These are phyloP conservation scores for Sialis lutaria DNA, from an alignment of 2,888 invertebrate genomes.

Conservation along the genomic window DNA sequence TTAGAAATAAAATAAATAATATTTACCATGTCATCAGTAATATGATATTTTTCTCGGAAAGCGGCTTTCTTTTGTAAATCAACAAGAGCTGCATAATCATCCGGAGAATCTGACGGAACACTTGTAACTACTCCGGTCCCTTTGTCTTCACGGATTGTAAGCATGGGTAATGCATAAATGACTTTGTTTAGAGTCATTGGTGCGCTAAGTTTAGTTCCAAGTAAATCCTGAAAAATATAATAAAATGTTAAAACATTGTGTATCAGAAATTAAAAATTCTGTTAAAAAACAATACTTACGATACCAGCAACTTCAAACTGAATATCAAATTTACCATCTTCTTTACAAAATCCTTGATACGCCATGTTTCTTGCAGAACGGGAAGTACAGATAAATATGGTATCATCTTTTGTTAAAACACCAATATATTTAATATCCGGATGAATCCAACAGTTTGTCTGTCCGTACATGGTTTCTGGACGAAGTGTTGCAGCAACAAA, in stretches of 20 bases:
- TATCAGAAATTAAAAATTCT: background rate
- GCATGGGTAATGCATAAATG: conserved; percentile 91
- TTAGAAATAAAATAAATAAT: background rate
- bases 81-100: conserved; percentile 89
- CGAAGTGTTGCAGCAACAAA: conserved; percentile 95
- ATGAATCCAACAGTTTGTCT: conserved; percentile 96
- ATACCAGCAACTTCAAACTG: conserved; percentile 48
- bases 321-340: conserved; percentile 60
- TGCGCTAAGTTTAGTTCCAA: conserved; percentile 71
- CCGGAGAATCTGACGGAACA: conserved; percentile 97
- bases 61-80: conserved; percentile 92
- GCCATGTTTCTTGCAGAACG: conserved; percentile 91
- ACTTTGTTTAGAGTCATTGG: conserved; percentile 68
- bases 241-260: background rate
- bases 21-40: conserved; percentile 62
- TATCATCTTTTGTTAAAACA: conserved; percentile 50
- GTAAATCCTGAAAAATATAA: conserved; percentile 35
- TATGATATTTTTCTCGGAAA: conserved; percentile 80
- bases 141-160: conserved; percentile 94
- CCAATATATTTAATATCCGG: conserved; percentile 91
- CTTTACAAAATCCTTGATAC: conserved; percentile 77
- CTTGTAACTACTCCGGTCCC: conserved; percentile 97
- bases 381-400: conserved; percentile 73
- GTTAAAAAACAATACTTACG: conserved; percentile 2
- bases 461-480: conserved; percentile 99